Percentiles rank a stretch among this genome's conserved stretches.
Conservation (phyloP, 2,888 invertebrate species). For the Tromatobia lineatoria region DNA sequence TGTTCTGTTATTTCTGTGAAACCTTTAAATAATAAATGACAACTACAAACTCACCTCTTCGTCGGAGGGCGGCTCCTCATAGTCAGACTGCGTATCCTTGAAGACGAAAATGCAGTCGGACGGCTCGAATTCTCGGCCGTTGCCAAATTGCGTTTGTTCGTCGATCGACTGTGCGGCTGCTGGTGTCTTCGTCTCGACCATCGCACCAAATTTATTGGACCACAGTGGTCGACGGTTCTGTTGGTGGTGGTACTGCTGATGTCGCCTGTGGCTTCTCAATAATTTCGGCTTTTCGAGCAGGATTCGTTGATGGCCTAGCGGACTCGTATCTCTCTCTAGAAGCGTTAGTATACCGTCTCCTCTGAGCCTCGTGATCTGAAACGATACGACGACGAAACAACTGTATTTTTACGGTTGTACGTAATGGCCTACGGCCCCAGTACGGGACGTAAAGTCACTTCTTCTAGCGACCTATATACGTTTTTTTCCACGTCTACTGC, state of each 20-base stretch:
- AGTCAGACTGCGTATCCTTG: constrained; percentile 82
- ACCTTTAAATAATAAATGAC: not conserved
- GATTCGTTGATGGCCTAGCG: constrained; percentile 44
- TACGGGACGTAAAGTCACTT: constrained; percentile 39
- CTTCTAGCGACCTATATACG: constrained; percentile 38
- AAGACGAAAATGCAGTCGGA: constrained; percentile 84
- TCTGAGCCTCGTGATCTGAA: constrained; percentile 67
- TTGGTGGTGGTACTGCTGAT: constrained; percentile 26
- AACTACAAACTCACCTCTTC: constrained; percentile 77
- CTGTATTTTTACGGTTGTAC: constrained; percentile 63
- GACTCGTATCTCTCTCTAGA: constrained; percentile 27
- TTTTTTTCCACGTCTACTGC: not conserved
- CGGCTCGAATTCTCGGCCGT: constrained; percentile 79
- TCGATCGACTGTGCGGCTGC: constrained; percentile 69
- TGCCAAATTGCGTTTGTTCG: constrained; percentile 83
- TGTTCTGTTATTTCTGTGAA: not conserved
- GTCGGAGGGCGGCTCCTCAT: constrained; percentile 82
- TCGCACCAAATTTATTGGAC: constrained; percentile 67
- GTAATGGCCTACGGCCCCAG: constrained; percentile 50
- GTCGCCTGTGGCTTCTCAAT: constrained; percentile 47
- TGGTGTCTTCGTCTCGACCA: constrained; percentile 77
- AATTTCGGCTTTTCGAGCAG: constrained; percentile 49
- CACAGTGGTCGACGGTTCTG: constrained; percentile 19
- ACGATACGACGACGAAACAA: constrained; percentile 62
- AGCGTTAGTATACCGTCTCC: constrained; percentile 23